These are phyloP conservation scores for Lasiommata megera DNA, from an alignment of 2,888 invertebrate genomes.

Conservation along the genomic window DNA sequence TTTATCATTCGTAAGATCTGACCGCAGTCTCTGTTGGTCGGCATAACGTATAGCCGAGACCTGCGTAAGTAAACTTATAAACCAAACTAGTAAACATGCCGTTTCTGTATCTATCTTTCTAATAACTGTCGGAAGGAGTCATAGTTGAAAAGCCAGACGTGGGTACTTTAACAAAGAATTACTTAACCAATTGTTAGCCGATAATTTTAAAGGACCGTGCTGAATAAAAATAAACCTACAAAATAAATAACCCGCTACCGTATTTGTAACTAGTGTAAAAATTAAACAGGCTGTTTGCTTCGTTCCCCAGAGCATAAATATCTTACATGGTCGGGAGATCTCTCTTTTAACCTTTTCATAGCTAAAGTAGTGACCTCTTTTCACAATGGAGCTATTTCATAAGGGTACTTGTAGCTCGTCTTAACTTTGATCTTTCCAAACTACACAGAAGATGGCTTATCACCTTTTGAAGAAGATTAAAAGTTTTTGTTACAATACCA, in stretches of 20 bases:
- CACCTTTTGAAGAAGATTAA: conserved; percentile 10
- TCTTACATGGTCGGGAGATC: conserved; percentile 21
- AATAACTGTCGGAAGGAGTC: no score
- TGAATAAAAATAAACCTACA: no score
- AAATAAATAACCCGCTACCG: no score
- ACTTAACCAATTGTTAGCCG: no score
- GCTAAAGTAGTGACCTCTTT: conserved; percentile 30
- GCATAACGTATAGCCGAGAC: no score
- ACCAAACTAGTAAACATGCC: no score
- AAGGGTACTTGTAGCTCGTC: conserved; percentile 20
- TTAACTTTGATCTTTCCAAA: conserved; percentile 5
- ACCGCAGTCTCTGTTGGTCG: conserved; percentile 18
- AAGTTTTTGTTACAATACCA: background rate
- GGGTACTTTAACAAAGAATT: no score
- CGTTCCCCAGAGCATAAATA: conserved; percentile 10
- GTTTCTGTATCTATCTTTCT: no score
- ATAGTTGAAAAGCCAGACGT: no score
- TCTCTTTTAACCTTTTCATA: conserved; percentile 32
- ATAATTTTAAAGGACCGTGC: no score
- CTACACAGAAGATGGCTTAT: conserved; percentile 4
- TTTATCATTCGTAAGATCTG: conserved; percentile 25
- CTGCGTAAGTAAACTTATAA: no score
- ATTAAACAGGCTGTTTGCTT: background rate
- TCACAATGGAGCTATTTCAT: conserved; percentile 27
- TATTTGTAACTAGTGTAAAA: background rate